These are phyloP conservation scores for Paedocypris micromegethes DNA, from an alignment of 2,797 vertebrate genomes.

Conservation along the genomic window DNA sequence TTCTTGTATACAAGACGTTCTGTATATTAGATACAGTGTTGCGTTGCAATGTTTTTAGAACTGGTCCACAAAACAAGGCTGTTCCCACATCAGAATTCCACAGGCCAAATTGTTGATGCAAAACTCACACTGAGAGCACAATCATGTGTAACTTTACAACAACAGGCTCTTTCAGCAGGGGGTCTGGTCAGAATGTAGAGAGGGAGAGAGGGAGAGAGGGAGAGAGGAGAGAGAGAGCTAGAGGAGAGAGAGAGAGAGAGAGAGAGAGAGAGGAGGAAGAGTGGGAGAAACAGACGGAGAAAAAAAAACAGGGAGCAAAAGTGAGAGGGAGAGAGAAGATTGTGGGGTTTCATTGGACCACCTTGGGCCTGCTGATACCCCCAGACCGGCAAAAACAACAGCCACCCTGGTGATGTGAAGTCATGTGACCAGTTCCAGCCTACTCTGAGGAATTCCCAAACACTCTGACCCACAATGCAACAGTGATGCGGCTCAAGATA, in stretches of 20 bases:
- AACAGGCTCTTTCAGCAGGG: conserved; percentile 40
- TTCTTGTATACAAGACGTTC: not conserved
- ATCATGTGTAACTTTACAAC: conserved; percentile 37
- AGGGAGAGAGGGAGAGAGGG: conserved; percentile 8
- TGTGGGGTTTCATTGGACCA: conserved; percentile 4
- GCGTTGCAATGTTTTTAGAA: conserved; percentile 1
- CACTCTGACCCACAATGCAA: conserved; percentile 59
- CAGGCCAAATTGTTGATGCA: conserved; percentile 6
- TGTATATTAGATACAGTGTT: not conserved
- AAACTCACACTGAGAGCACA: conserved; percentile 22
- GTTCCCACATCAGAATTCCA: conserved; percentile 36
- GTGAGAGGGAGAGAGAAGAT: not conserved
- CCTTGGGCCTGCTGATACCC: conserved; percentile 17
- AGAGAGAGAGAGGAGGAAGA: not conserved
- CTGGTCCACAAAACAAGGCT: conserved; percentile 7
- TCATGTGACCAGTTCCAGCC: conserved; percentile 58
- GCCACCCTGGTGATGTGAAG: conserved; percentile 23
- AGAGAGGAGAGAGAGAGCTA: conserved; percentile 8
- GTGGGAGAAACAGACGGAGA: not conserved
- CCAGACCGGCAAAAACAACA: conserved; percentile 12
- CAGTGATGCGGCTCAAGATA: conserved; percentile 58
- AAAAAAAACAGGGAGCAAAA: conserved; percentile 5
- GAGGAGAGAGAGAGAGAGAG: conserved; percentile 6
- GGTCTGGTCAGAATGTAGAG: conserved; percentile 21
- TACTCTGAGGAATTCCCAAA: conserved; percentile 69